phyloP scores from a whole-genome alignment of 2,888 invertebrate species.

The Netelia fuscicornis region DNA sequence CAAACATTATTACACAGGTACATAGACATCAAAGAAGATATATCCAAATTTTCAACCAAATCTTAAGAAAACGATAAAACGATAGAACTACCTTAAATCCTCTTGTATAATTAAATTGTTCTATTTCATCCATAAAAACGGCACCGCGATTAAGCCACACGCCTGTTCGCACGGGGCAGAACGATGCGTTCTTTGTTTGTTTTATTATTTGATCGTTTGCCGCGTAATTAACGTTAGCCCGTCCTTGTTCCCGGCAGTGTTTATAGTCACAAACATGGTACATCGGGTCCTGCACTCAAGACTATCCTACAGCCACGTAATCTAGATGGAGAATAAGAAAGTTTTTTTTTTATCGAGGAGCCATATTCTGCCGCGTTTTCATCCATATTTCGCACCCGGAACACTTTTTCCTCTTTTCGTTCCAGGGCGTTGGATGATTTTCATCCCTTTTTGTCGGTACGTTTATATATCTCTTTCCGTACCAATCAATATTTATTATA shows the following conservation, averaged over 20 bases:
- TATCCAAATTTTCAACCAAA: too few species aligned
- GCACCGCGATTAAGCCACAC: neutral
- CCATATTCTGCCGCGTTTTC: neutral
- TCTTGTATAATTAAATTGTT: neutral
- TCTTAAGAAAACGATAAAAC: too few species aligned
- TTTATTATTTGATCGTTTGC: neutral
- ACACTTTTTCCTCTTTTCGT: neutral
- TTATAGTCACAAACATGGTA: neutral
- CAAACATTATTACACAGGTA: too few species aligned
- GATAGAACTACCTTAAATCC: too few species aligned
- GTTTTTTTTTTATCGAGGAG: neutral
- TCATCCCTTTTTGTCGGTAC: neutral
- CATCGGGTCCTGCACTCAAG: neutral
- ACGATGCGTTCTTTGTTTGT: neutral
- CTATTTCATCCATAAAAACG: neutral
- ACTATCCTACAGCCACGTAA: neutral
- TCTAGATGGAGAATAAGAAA: neutral
- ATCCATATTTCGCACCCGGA: neutral
- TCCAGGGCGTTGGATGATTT: neutral
- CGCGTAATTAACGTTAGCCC: neutral
- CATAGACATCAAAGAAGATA: too few species aligned
- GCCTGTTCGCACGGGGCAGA: neutral
- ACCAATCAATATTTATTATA: constrained; percentile 51
- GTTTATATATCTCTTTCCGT: constrained; percentile 1
- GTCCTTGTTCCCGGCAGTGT: neutral